Evolutionary conservation across 2,113 vertebrate genomes (phyloP), one percentile per base, ranked within the genome.

Genomic region (Mormoops blainvillei): DNA sequence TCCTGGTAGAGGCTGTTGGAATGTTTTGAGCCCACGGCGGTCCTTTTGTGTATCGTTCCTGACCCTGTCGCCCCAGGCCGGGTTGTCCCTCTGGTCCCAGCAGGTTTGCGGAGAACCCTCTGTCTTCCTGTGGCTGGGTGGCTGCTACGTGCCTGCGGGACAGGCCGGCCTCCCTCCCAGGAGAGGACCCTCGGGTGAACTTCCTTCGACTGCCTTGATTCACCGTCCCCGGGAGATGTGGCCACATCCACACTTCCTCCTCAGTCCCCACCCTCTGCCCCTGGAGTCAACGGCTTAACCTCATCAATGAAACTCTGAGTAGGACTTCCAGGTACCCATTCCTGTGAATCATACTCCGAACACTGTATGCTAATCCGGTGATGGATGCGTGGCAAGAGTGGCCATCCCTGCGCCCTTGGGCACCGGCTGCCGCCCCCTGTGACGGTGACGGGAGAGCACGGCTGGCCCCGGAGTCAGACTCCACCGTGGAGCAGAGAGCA

Each of bases 221-320:
- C 4, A 4, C 3, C 2, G 54, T 12, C 3, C 86, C 61, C n/a
- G 1, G 56, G 48, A 7, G 61, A 5, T 2, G 2, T 28, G 82
- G 13, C 4, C 6, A 2, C 2, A 4, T 3, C 4, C 3, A 0
- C 4, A 4, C 2, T 2, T 4, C 48, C 11, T 9, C 18, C 7
- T 11, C 4, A 7, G 14, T 7, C 4, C 0, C 9, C 41, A 1
- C 28, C 61, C 24, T 12, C 28, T 4, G 5, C 61, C 26, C 24
- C 24, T 26, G 0, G 61, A 15, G 20, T 4, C 26, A 0, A 0
- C 0, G 36, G 20, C 31, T 31, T 0, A n/a, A 58, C 9, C 14
- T 4, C 28, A 19, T n/a, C n/a, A 2, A 0, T 7, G 36, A 84
- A 36, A 41, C 20, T 19, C 67, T 28, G 2, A 31, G 9, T 19